phyloP scores from a whole-genome alignment of 2,888 invertebrate species.

The Biston betularia region DNA sequence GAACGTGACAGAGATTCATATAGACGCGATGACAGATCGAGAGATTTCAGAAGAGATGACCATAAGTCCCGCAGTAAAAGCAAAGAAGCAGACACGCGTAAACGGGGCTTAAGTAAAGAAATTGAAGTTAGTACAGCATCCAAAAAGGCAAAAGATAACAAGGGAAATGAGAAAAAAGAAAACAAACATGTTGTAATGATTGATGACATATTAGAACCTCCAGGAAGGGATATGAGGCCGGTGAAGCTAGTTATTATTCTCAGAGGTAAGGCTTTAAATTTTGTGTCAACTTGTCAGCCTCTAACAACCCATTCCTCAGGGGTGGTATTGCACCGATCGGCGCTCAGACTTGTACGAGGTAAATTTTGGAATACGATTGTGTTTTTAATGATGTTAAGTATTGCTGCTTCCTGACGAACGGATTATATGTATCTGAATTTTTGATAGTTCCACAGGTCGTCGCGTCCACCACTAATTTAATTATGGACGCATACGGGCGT shows the following conservation, averaged over 20 bases:
- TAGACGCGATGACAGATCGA: slow-evolving; percentile 54
- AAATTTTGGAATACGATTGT: too few species aligned
- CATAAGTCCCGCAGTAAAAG: slow-evolving; percentile 63
- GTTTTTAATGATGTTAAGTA: too few species aligned
- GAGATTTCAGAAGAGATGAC: slow-evolving; percentile 58
- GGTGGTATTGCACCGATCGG: too few species aligned
- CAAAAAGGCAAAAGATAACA: slow-evolving; percentile 63
- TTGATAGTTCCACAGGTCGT: too few species aligned
- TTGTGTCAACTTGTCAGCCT: too few species aligned
- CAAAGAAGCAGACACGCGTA: slow-evolving; percentile 69
- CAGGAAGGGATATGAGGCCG: slow-evolving; percentile 93
- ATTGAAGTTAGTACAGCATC: slow-evolving; percentile 56
- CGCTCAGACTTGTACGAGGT: too few species aligned
- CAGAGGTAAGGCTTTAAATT: slow-evolving; percentile 82
- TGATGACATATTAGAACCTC: slow-evolving; percentile 93
- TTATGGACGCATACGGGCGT: too few species aligned
- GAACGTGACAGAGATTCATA: slow-evolving; percentile 52
- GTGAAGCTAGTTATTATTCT: slow-evolving; percentile 94
- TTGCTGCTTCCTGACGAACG: too few species aligned
- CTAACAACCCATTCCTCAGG: too few species aligned
- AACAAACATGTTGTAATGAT: slow-evolving; percentile 86
- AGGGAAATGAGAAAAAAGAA: slow-evolving; percentile 41
- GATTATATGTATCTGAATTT: too few species aligned
- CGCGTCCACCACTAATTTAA: too few species aligned
- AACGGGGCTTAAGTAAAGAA: slow-evolving; percentile 70